Evolutionary conservation across 1,140 invertebrate species (phyloP), one percentile per base, ranked within the genome.

Genomic region (Tetramorium parvispinum): DNA sequence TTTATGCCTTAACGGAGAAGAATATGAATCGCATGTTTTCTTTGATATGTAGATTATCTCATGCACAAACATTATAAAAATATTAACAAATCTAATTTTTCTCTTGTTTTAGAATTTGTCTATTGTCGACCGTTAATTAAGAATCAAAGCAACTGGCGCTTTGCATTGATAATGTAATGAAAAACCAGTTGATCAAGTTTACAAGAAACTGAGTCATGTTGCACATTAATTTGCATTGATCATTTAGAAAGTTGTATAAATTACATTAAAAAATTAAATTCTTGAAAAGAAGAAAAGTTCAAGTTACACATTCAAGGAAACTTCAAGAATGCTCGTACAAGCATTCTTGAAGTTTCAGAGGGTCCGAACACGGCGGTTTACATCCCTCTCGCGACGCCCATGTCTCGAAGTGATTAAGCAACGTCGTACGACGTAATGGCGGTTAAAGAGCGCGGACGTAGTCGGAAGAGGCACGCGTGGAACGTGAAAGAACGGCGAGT

Each of bases 401-500:
- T 78, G 18, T 68, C 18, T 24, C 57, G 37, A 57, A 87, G 70
- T 75, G 85, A 90, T 90, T 89, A 89, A 89, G 85, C 66, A 90
- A 89, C 81, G 81, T 53, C 70, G 77, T 71, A 75, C 55, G 46
- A 86, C 61, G 83, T 73, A 49, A 63, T 77, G 61, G 76, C 55
- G 87, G 87, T 61, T 81, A 75, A 82, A 83, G 68, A 61, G 76
- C 71, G 83, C 75, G 66, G 88, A 66, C 86, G 70, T 32, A 61
- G 88, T 71, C 57, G 70, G 55, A 11, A 81, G 27, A 90, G 68
- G 81, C 79, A 85, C 76, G 86, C 57, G 70, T 81, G 88, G 86
- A 90, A 90, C 88, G 86, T 87, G 89, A 87, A 90, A 81, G 89
- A 61, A 87, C 57, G 49, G 68, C 37, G 68, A 75, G 85, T 81